Evolutionary conservation across 2,113 vertebrate genomes (phyloP), one percentile per base, ranked within the genome.

Genomic region (Saiga tatarica): DNA sequence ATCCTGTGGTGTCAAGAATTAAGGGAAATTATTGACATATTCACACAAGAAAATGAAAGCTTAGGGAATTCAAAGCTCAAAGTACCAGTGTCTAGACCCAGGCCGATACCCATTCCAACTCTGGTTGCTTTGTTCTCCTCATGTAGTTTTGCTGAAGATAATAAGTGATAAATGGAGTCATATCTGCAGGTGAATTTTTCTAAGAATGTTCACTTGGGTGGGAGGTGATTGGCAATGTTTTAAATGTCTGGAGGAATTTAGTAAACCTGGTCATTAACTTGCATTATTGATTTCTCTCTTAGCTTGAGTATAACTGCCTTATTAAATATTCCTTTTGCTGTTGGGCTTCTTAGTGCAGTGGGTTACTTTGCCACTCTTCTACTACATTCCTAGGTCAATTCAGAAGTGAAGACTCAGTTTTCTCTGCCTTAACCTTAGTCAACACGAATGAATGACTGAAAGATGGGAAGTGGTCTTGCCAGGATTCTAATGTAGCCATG

Each of bases 311-410:
- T 78, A 94, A 90, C 45, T 62, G 33, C 21, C 45, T 91, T 86
- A 59, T 90, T 92, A 84, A 97, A 45, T 86, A 85, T 87, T 71
- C 60, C 42, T 87, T 86, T 95, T 84, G 33, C 30, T 88, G 3
- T 78, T 87, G 71, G 30, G 55, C 26, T 93, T 71, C 62, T 64
- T 87, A 88, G 79, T 91, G 33, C 45, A 71, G 7, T 57, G 19
- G 12, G 21, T 93, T 8, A 79, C 13, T 74, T 84, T 91, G n/a
- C 30, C 36, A 87, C 8, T 88, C 23, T 84, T 90, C 42, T 1
- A 59, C 21, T 94, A 62, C 12, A 9, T 93, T 57, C 17, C 74
- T 82, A 95, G n/a, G 45, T 93, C 53, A 71, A 26, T 90, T 90
- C 81, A 93, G 59, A 91, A 62, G 45, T 25, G 15, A 88, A 95